Percentiles rank a stretch among this genome's conserved stretches.
Evolutionary conservation across 2,113 vertebrate species (phyloP).

Genomic region (Plestiodon gilberti): DNA sequence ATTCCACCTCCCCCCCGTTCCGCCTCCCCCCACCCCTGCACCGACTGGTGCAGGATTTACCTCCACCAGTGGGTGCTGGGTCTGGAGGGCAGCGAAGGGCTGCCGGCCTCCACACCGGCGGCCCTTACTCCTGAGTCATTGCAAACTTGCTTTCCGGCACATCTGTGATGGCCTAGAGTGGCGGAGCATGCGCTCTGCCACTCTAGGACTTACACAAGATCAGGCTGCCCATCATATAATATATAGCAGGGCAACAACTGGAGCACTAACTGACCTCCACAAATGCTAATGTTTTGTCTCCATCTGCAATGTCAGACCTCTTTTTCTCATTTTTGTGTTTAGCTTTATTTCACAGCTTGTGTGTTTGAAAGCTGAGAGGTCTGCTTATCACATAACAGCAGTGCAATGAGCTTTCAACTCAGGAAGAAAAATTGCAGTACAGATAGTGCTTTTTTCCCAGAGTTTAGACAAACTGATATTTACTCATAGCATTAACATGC

Average conservation of each 20-base stretch:
- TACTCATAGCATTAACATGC: conserved; percentile 42
- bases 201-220: no score
- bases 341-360: conserved; percentile 38
- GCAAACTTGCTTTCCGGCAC: no score
- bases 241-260: conserved; percentile 7
- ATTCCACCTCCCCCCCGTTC: no score
- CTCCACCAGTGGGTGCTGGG: no score
- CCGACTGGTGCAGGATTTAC: no score
- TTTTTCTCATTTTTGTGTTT: conserved; percentile 29
- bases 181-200: no score
- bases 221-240: background rate
- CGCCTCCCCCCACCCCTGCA: no score
- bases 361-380: conserved; percentile 43
- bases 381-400: conserved; percentile 60
- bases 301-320: background rate
- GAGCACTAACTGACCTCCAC: conserved; percentile 29
- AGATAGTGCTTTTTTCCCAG: background rate
- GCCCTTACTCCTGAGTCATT: no score
- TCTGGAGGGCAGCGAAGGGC: no score
- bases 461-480: conserved; percentile 33
- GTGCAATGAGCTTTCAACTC: conserved; percentile 51
- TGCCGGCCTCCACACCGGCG: no score
- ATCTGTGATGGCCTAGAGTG: no score
- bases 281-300: conserved; percentile 30
- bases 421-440: conserved; percentile 49